These are phyloP conservation scores for Hypomecis punctinalis DNA, from an alignment of 2,888 invertebrate genomes.

Conservation along the genomic window DNA sequence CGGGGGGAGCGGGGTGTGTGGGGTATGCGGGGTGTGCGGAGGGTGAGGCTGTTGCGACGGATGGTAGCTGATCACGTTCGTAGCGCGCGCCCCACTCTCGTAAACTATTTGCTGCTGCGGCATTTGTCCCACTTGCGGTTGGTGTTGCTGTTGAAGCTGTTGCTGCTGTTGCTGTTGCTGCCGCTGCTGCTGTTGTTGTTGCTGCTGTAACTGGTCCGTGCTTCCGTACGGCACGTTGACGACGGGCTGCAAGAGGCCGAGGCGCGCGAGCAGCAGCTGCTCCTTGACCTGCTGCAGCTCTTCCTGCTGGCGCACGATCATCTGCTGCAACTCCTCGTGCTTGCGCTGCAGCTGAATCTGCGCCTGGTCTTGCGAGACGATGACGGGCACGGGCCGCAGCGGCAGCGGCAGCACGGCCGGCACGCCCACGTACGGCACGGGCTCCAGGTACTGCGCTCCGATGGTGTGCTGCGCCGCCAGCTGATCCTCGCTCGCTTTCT, in stretches of 20 bases:
- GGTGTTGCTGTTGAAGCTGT: too few relatives aligned
- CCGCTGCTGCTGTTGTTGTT: constrained; percentile 45
- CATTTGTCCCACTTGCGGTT: too few relatives aligned
- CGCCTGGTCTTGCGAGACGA: constrained; percentile 66
- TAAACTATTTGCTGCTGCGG: constrained; percentile 61
- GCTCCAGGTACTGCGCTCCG: constrained; percentile 72
- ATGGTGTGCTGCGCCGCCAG: constrained; percentile 71
- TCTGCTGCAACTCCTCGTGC: constrained; percentile 93
- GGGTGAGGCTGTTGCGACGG: constrained; percentile 33
- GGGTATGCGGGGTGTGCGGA: constrained; percentile 44
- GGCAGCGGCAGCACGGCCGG: constrained; percentile 55
- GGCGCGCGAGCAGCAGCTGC: constrained; percentile 92
- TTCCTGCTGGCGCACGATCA: constrained; percentile 94
- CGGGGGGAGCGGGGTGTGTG: too few relatives aligned
- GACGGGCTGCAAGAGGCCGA: constrained; percentile 86
- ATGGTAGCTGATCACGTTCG: too few relatives aligned
- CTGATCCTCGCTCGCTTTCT: constrained; percentile 48
- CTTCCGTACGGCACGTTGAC: constrained; percentile 65
- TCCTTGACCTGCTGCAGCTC: constrained; percentile 94
- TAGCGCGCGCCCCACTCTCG: constrained; percentile 38
- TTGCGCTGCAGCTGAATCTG: constrained; percentile 87
- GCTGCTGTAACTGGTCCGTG: constrained; percentile 57
- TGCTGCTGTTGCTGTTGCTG: constrained; percentile 53
- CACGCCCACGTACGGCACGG: constrained; percentile 63
- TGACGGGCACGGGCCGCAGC: constrained; percentile 64